Conservation (phyloP, 2,888 invertebrate species). For the Labia minor region DNA sequence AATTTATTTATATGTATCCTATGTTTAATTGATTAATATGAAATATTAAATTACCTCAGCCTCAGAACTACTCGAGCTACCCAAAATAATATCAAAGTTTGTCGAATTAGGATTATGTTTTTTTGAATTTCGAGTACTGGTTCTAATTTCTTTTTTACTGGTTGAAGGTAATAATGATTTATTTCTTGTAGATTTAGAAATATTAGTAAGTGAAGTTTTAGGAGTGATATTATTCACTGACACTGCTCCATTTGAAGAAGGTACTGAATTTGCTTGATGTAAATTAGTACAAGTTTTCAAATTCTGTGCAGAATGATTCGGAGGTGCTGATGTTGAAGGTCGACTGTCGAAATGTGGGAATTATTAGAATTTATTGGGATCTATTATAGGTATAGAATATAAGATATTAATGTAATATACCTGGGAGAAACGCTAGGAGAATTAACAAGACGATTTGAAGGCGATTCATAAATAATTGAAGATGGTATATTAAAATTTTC, state of each 20-base stretch:
- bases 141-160: not conserved
- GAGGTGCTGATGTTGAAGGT: not conserved
- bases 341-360: not conserved
- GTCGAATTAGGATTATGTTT: slow-evolving; percentile 1
- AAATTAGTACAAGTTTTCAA: not conserved
- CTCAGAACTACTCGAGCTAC: slow-evolving; percentile 15
- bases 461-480: not conserved
- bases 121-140: no score
- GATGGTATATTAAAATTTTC: not conserved
- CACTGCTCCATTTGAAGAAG: slow-evolving; percentile 1
- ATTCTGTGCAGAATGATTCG: not conserved
- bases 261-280: not conserved
- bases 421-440: not conserved
- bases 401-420: no score
- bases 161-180: not conserved
- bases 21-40: no score
- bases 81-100: slow-evolving; percentile 17
- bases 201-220: not conserved
- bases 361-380: no score
- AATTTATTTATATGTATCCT: no score
- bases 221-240: not conserved
- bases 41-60: slow-evolving; percentile 13
- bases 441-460: not conserved
- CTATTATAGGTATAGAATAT: no score
- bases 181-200: not conserved